These are phyloP conservation scores for Glaucomys volans DNA, from an alignment of 2,113 vertebrate species.

Conservation along the genomic window DNA sequence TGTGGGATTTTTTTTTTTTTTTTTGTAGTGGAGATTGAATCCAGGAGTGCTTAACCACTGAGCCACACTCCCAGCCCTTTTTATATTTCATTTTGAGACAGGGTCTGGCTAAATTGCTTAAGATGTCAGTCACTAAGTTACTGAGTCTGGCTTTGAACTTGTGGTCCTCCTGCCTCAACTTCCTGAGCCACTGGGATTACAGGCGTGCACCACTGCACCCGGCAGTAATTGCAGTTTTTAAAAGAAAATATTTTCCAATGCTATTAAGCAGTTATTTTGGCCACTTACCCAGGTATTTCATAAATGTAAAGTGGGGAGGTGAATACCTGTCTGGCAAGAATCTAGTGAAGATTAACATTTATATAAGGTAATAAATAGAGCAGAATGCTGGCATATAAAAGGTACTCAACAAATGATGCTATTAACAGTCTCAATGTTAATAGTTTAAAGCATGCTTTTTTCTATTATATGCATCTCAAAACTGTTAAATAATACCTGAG, in stretches of 20 bases:
- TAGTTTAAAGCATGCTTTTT: constrained; percentile 40
- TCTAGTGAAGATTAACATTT: constrained; percentile 27
- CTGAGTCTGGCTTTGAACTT: too few relatives aligned
- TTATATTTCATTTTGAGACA: too few relatives aligned
- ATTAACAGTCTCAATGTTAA: neutral
- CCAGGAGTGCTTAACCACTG: too few relatives aligned
- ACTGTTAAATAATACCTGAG: constrained; percentile 19
- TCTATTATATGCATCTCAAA: neutral
- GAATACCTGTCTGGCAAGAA: constrained; percentile 2
- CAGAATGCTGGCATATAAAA: neutral
- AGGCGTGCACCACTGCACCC: too few relatives aligned
- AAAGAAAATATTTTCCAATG: neutral
- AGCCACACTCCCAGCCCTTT: too few relatives aligned
- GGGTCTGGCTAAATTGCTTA: too few relatives aligned
- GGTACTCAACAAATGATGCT: neutral
- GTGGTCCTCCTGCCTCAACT: too few relatives aligned
- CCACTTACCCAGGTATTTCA: neutral
- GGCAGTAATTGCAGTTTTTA: neutral
- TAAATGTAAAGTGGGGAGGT: neutral
- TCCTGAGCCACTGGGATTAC: too few relatives aligned
- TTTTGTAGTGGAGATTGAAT: too few relatives aligned
- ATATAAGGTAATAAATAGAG: neutral
- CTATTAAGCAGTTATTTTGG: constrained; percentile 19
- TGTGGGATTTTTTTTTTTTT: too few relatives aligned
- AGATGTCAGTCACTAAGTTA: too few relatives aligned